Evolutionary conservation across 1,140 invertebrate species (phyloP).

Genomic region (Portunus trituberculatus): DNA sequence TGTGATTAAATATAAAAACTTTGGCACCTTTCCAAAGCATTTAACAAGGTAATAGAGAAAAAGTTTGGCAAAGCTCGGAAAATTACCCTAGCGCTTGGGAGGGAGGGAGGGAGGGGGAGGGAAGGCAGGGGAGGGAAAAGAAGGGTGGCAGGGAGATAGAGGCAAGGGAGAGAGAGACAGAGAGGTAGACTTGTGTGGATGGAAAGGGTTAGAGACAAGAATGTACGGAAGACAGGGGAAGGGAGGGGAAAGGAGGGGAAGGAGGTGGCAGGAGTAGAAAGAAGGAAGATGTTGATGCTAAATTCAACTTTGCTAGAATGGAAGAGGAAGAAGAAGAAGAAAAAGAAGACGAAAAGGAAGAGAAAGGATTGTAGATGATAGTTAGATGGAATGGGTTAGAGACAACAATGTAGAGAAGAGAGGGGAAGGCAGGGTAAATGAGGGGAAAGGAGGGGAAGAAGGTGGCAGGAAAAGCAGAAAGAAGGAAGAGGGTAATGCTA

Average conservation of each 20-base stretch:
- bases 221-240: not conserved
- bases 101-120: not conserved
- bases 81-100: slow-evolving; percentile 60
- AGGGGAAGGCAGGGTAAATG: not conserved
- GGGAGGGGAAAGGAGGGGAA: not conserved
- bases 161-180: not conserved
- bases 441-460: not conserved
- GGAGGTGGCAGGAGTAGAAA: not conserved
- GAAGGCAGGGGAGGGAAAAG: not conserved
- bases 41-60: slow-evolving; percentile 76
- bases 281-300: too few species aligned
- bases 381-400: not conserved
- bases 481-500: not conserved
- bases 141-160: not conserved
- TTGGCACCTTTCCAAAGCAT: slow-evolving; percentile 75
- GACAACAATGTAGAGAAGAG: not conserved
- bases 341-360: not conserved
- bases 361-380: not conserved
- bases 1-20: slow-evolving; percentile 76
- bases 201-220: not conserved
- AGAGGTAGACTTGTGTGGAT: too few species aligned
- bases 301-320: too few species aligned
- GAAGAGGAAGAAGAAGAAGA: not conserved
- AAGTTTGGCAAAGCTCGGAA: slow-evolving; percentile 70
- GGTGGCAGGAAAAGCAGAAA: not conserved